phyloP scores from a whole-genome alignment of 2,797 vertebrate species.

The Alectoris magna region DNA sequence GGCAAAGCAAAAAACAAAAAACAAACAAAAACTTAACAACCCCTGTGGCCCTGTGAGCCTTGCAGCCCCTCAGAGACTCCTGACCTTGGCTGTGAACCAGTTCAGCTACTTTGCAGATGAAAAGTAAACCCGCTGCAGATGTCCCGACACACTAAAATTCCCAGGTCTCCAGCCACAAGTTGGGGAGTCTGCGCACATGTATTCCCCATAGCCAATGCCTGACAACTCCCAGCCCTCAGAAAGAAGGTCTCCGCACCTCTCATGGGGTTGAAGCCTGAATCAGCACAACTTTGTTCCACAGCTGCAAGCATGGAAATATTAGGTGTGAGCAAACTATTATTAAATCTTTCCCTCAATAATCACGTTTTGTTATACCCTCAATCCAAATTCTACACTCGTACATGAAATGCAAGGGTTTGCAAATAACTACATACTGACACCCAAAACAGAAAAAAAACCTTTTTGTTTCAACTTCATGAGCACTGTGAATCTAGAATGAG shows the following conservation, averaged over 20 bases:
- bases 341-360: not conserved
- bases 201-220: not conserved
- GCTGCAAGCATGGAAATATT: slow-evolving; percentile 25
- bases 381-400: not conserved
- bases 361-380: not conserved
- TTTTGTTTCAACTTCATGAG: not conserved
- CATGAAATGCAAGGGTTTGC: not conserved
- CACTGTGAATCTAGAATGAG: not conserved
- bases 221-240: not conserved
- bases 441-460: not conserved
- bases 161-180: not conserved
- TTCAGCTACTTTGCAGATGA: not conserved
- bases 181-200: not conserved
- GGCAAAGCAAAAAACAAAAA: not conserved
- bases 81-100: not conserved
- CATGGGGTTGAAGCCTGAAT: not conserved
- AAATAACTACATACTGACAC: accelerated
- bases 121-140: slow-evolving; percentile 18
- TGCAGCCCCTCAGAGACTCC: not conserved
- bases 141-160: not conserved
- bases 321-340: slow-evolving; percentile 1
- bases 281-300: not conserved
- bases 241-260: not conserved
- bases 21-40: not conserved
- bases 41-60: not conserved